phyloP scores from a whole-genome alignment of 2,888 invertebrate species.

The Fragum whitleyi region DNA sequence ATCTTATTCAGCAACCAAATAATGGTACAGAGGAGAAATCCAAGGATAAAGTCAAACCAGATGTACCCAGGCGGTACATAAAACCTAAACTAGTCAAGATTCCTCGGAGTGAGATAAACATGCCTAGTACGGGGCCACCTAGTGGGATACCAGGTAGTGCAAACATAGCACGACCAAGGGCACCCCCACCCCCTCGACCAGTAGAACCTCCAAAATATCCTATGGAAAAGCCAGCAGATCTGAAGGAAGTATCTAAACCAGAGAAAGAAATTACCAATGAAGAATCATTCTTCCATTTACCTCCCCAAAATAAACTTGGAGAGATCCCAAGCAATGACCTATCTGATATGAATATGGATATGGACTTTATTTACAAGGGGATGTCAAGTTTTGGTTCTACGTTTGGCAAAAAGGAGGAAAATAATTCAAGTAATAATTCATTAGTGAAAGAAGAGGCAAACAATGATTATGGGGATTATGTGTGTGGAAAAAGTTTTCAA shows the following conservation, averaged over 20 bases:
- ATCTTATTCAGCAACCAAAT: slow-evolving; percentile 38
- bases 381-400: slow-evolving; percentile 61
- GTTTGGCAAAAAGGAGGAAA: slow-evolving; percentile 38
- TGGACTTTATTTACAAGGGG: slow-evolving; percentile 32
- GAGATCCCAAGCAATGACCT: slow-evolving; percentile 50
- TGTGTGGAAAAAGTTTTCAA: background rate
- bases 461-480: background rate
- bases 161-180: slow-evolving; percentile 27
- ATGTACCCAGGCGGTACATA: slow-evolving; percentile 69
- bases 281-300: slow-evolving; percentile 52
- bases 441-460: background rate
- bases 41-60: slow-evolving; percentile 64
- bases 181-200: slow-evolving; percentile 65
- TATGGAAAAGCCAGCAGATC: slow-evolving; percentile 17
- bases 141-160: slow-evolving; percentile 6
- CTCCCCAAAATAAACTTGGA: slow-evolving; percentile 53
- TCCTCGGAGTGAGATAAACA: slow-evolving; percentile 59
- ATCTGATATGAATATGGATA: slow-evolving; percentile 29
- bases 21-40: slow-evolving; percentile 3
- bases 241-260: slow-evolving; percentile 22
- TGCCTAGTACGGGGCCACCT: slow-evolving; percentile 31
- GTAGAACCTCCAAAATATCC: slow-evolving; percentile 45
- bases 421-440: background rate
- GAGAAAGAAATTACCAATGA: slow-evolving; percentile 49
- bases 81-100: slow-evolving; percentile 75